These are phyloP conservation scores for Nasonia giraulti DNA, from an alignment of 1,140 invertebrate species.

Conservation along the genomic window DNA sequence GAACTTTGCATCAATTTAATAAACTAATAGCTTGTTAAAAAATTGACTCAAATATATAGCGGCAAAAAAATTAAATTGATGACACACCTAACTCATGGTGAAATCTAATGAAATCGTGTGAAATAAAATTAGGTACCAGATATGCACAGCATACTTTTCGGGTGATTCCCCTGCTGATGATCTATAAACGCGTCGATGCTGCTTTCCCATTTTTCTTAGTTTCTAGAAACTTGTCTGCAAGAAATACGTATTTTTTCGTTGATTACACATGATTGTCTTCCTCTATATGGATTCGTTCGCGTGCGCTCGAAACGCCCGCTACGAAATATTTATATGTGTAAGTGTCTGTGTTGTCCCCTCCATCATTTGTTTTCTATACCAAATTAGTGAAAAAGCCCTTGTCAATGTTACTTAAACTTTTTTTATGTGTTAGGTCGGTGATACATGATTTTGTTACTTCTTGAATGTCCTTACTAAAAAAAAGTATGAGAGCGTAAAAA, in stretches of 20 bases:
- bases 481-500: constrained; percentile 5
- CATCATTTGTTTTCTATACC: constrained; percentile 14
- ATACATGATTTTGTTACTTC: constrained; percentile 8
- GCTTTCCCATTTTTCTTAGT: constrained; percentile 73
- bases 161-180: constrained; percentile 64
- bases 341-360: background rate
- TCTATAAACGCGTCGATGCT: constrained; percentile 74
- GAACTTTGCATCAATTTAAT: too few species aligned
- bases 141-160: constrained; percentile 70
- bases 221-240: constrained; percentile 73
- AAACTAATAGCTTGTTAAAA: too few species aligned
- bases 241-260: constrained; percentile 68
- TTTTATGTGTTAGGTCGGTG: background rate
- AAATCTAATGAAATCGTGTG: constrained; percentile 66
- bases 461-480: background rate
- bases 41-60: background rate
- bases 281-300: background rate
- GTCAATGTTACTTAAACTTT: background rate
- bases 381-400: background rate
- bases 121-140: constrained; percentile 72
- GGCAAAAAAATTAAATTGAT: constrained; percentile 56
- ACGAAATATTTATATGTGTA: background rate
- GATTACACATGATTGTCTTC: constrained; percentile 57
- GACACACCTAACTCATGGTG: constrained; percentile 49
- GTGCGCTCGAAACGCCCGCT: constrained; percentile 43